Conservation (phyloP, 2,113 vertebrate genomes). For the Anseranas semipalmata region DNA sequence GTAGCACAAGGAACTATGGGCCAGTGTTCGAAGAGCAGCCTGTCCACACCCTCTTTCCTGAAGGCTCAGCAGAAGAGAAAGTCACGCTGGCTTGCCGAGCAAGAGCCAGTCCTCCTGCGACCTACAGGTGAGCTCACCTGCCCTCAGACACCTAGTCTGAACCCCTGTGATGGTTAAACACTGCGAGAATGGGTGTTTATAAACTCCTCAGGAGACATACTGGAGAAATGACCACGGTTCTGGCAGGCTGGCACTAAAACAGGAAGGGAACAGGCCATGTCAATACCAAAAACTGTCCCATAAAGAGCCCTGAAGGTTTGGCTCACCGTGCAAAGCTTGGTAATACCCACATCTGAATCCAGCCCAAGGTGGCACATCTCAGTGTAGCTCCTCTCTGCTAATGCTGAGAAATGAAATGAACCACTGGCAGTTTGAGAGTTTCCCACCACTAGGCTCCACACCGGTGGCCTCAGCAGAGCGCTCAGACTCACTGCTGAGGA, state of each 20-base stretch:
- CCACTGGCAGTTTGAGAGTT: not conserved
- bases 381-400: too few species aligned
- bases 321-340: too few species aligned
- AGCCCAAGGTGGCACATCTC: not conserved
- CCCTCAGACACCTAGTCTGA: not conserved
- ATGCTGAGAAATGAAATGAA: too few species aligned
- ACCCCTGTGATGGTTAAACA: not conserved
- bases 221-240: not conserved
- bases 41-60: constrained; percentile 87
- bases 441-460: not conserved
- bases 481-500: not conserved
- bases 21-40: constrained; percentile 96
- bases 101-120: constrained; percentile 89
- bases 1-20: constrained; percentile 80
- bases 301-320: not conserved
- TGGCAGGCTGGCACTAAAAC: not conserved
- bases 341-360: not conserved
- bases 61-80: constrained; percentile 90
- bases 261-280: not conserved
- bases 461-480: not conserved
- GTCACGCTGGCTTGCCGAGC: constrained; percentile 88
- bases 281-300: not conserved
- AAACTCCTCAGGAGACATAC: not conserved
- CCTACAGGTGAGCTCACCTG: constrained; percentile 83
- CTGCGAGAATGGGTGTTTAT: not conserved